Conservation (phyloP, 2,888 invertebrate genomes). For the Drosophila fulvimacula region DNA sequence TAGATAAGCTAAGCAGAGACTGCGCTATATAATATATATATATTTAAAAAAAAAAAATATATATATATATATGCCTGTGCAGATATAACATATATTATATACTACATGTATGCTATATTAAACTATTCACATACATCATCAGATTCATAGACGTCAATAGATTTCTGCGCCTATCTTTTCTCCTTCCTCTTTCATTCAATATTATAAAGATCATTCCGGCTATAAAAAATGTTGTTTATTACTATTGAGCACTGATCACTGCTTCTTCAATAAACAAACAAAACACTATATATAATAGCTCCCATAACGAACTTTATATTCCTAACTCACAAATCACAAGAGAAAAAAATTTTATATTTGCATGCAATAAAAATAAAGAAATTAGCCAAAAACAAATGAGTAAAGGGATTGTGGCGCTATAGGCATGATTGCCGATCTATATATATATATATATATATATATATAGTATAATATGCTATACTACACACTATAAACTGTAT, state of each 20-base stretch:
- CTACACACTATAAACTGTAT: not conserved
- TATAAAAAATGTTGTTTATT: not conserved
- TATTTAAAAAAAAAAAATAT: too few species aligned
- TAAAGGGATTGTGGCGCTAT: not conserved
- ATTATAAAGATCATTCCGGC: not conserved
- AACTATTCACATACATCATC: too few species aligned
- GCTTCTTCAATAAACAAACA: not conserved
- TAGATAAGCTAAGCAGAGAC: not conserved
- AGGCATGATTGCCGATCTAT: not conserved
- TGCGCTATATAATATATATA: too few species aligned
- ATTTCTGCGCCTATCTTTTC: too few species aligned
- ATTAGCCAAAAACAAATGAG: not conserved
- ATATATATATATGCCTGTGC: too few species aligned
- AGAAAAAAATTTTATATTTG: not conserved
- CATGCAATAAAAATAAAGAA: not conserved
- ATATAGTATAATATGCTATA: not conserved
- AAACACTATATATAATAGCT: not conserved
- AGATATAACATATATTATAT: too few species aligned
- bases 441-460: not conserved
- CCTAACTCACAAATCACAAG: not conserved
- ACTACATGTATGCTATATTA: too few species aligned
- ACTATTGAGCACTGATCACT: not conserved
- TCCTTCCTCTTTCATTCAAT: too few species aligned
- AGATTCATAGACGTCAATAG: too few species aligned
- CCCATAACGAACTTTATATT: not conserved